Conservation (phyloP, 2,888 invertebrate genomes). For the Ornithoptera alexandrae region DNA sequence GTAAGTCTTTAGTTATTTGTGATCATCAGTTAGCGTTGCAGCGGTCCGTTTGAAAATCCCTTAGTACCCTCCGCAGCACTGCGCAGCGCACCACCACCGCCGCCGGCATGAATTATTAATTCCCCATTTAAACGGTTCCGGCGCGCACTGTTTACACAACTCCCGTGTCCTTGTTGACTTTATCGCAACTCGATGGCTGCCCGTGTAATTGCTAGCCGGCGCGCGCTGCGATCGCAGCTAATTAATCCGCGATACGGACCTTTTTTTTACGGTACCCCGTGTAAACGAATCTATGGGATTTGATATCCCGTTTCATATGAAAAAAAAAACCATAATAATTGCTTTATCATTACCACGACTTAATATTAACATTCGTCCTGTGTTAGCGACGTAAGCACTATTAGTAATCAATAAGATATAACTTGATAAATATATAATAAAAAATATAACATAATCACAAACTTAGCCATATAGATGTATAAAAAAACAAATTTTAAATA, state of each 20-base stretch:
- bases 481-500: too few relatives aligned
- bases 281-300: background rate
- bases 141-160: conserved; percentile 32
- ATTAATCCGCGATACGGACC: conserved; percentile 1
- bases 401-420: too few relatives aligned
- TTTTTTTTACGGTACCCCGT: background rate
- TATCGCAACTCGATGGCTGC: conserved; percentile 42
- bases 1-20: too few relatives aligned
- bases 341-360: background rate
- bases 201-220: conserved; percentile 42
- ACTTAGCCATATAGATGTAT: too few relatives aligned
- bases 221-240: conserved; percentile 7
- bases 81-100: background rate
- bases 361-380: background rate
- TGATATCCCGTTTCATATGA: background rate
- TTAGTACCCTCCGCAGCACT: too few relatives aligned
- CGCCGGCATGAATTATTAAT: conserved; percentile 46
- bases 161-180: conserved; percentile 42
- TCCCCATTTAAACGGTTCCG: conserved; percentile 40
- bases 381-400: background rate
- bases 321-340: too few relatives aligned
- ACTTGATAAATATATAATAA: too few relatives aligned
- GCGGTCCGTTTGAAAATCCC: too few relatives aligned
- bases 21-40: too few relatives aligned
- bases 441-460: too few relatives aligned